phyloP scores from a whole-genome alignment of 2,888 invertebrate genomes.

The Caenorhabditis afra region DNA sequence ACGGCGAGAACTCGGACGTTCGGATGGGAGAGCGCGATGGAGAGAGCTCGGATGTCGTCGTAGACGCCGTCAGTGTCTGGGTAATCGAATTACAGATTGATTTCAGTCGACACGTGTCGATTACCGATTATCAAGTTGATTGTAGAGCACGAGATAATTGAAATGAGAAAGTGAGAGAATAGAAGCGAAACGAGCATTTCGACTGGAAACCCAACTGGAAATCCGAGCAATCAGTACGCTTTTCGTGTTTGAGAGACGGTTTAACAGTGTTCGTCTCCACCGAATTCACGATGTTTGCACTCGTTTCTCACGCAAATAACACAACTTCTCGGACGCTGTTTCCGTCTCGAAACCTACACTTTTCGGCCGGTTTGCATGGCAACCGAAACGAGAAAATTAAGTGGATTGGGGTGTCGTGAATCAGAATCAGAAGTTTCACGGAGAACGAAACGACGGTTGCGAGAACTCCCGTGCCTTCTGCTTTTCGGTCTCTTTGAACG shows the following conservation, averaged over 20 bases:
- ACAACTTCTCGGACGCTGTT: conserved; percentile 8
- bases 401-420: background rate
- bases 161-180: background rate
- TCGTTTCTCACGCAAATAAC: conserved; percentile 20
- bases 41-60: conserved; percentile 75
- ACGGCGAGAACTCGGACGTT: conserved; percentile 68
- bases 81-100: background rate
- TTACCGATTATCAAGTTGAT: conserved; percentile 43
- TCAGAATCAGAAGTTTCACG: background rate
- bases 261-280: conserved; percentile 41
- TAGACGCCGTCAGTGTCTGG: conserved; percentile 76
- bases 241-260: conserved; percentile 32
- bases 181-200: background rate
- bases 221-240: background rate
- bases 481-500: no score
- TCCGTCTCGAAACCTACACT: background rate
- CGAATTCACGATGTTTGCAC: conserved; percentile 37
- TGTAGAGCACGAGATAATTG: background rate
- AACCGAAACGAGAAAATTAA: conserved; percentile 13
- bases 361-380: conserved; percentile 27
- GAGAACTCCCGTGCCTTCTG: no score
- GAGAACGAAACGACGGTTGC: no score
- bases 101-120: background rate
- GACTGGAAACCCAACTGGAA: background rate
- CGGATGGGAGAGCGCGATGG: conserved; percentile 67